phyloP scores from a whole-genome alignment of 2,888 invertebrate genomes.

The Morinoia aosen region DNA sequence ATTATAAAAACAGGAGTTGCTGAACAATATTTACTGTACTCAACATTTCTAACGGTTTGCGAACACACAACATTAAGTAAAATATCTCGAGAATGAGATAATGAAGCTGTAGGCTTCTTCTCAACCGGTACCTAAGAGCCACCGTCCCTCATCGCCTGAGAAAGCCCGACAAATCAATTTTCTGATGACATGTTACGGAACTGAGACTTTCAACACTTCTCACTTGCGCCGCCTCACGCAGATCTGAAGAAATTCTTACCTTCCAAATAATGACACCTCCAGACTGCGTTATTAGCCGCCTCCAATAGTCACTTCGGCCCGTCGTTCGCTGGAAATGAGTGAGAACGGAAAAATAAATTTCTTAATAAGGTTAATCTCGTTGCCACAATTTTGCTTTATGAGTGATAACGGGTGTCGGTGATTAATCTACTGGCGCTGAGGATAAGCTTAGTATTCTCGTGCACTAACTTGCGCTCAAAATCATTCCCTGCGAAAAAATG shows the following conservation, averaged over 20 bases:
- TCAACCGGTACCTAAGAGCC: conserved; percentile 10
- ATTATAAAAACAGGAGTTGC: not conserved
- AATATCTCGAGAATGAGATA: not conserved
- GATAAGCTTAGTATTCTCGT: not conserved
- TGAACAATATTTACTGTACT: not conserved
- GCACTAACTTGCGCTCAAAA: not conserved
- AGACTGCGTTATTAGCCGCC: not conserved
- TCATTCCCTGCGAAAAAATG: not conserved
- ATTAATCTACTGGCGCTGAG: not conserved
- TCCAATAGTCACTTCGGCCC: not conserved
- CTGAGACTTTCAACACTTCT: conserved; percentile 41
- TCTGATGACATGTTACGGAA: conserved; percentile 35
- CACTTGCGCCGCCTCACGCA: conserved; percentile 5
- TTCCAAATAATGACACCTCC: conserved; percentile 30
- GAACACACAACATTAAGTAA: not conserved
- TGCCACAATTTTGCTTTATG: conserved; percentile 7
- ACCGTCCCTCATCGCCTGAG: conserved; percentile 1
- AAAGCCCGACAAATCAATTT: conserved; percentile 30
- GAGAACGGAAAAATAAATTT: conserved; percentile 36
- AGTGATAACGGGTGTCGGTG: not conserved
- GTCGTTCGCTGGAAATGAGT: not conserved
- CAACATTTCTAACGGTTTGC: not conserved
- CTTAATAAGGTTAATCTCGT: not conserved
- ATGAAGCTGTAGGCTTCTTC: not conserved
- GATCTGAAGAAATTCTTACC: conserved; percentile 38